These are phyloP conservation scores for Scaptomyza polygonia DNA, from an alignment of 2,888 invertebrate species.

Conservation along the genomic window DNA sequence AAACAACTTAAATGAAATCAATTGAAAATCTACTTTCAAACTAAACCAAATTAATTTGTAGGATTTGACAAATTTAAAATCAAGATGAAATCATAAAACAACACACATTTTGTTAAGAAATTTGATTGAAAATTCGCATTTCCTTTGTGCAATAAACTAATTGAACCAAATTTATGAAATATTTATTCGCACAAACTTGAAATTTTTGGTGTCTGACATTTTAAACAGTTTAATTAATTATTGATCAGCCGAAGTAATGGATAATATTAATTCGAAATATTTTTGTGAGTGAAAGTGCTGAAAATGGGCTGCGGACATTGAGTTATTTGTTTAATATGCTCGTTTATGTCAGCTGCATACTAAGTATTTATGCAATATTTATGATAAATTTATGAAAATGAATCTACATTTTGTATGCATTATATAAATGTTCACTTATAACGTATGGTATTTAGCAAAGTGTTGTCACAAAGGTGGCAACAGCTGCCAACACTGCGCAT, in stretches of 20 bases:
- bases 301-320: neutral
- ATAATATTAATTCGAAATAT: neutral
- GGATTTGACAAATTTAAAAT: too few species aligned
- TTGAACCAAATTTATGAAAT: too few species aligned
- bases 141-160: too few species aligned
- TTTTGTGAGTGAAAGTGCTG: slow-evolving; percentile 9
- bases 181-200: neutral
- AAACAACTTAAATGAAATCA: neutral
- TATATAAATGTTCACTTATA: slow-evolving; percentile 5
- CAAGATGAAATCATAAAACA: too few species aligned
- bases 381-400: slow-evolving; percentile 68
- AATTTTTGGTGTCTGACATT: neutral
- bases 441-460: slow-evolving; percentile 51
- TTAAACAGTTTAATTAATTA: neutral
- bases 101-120: too few species aligned
- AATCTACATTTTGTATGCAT: slow-evolving; percentile 1
- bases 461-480: slow-evolving; percentile 70
- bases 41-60: too few species aligned
- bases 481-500: slow-evolving; percentile 77
- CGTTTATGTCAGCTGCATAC: slow-evolving; percentile 21
- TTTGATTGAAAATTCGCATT: too few species aligned
- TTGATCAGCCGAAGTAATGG: neutral
- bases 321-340: slow-evolving; percentile 12
- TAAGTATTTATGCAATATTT: slow-evolving; percentile 66
- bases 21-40: too few species aligned